Percentiles rank a stretch among this genome's conserved stretches.
These are phyloP conservation scores for Lithophane ornitopus DNA, from an alignment of 2,888 invertebrate species.

Conservation along the genomic window DNA sequence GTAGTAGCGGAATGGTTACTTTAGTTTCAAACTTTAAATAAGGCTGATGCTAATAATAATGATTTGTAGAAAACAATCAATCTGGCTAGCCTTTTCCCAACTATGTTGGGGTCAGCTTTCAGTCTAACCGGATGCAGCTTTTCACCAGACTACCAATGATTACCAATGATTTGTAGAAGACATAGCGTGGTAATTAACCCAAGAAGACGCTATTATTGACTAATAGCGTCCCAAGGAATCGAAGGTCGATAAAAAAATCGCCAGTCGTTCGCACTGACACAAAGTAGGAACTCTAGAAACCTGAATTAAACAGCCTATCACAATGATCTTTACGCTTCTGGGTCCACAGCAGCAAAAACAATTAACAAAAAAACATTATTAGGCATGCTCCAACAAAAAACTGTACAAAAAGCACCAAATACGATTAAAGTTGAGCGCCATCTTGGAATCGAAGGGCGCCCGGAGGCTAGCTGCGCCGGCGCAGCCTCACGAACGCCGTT, in stretches of 20 bases:
- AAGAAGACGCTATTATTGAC: not conserved
- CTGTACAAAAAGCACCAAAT: conserved; percentile 60
- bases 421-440: conserved; percentile 78
- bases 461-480: conserved; percentile 74
- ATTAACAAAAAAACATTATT: conserved; percentile 47
- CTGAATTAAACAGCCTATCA: conserved; percentile 48
- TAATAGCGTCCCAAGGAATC: conserved; percentile 2
- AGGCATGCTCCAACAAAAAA: conserved; percentile 45
- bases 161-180: not conserved
- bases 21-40: not conserved
- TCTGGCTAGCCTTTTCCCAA: too few species aligned
- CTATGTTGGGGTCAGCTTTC: too few species aligned
- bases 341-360: conserved; percentile 43
- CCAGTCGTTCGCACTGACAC: conserved; percentile 2
- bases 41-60: not conserved
- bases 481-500: conserved; percentile 78
- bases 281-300: conserved; percentile 42
- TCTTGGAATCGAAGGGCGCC: conserved; percentile 81
- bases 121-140: too few species aligned
- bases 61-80: not conserved
- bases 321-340: conserved; percentile 48
- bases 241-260: conserved; percentile 22
- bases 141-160: too few species aligned
- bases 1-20: not conserved
- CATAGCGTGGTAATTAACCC: not conserved